Conservation (phyloP, 2,113 vertebrate species). For the Nipponia nippon region DNA sequence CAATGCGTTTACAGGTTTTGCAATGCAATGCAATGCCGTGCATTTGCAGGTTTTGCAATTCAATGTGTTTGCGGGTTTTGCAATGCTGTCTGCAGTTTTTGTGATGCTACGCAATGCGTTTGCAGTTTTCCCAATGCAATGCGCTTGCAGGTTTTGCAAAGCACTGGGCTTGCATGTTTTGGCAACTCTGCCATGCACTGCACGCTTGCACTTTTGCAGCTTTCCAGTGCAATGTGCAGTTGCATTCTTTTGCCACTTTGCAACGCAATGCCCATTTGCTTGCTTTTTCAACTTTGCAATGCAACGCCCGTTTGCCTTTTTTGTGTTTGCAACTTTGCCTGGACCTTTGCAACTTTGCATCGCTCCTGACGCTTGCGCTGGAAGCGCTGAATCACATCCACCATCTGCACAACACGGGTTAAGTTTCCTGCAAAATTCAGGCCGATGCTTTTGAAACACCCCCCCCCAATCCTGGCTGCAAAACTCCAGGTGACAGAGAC, state of each 20-base stretch:
- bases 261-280: background rate
- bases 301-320: background rate
- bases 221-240: background rate
- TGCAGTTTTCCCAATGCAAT: background rate
- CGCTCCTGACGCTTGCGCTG: background rate
- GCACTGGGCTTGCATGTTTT: too few species aligned
- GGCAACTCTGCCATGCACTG: background rate
- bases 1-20: too few species aligned
- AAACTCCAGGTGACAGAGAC: background rate
- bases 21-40: background rate
- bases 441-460: background rate
- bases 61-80: background rate
- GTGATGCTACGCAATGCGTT: fast-evolving
- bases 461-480: background rate
- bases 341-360: background rate
- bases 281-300: background rate
- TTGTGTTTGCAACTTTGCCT: too few species aligned
- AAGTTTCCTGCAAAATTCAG: background rate
- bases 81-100: background rate
- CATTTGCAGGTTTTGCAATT: background rate
- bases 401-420: fast-evolving
- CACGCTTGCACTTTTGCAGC: background rate
- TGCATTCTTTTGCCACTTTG: background rate
- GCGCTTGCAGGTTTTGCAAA: background rate
- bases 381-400: fast-evolving